Evolutionary conservation across 35 echinoderm and acorn worm genomes (phyloP).

Genomic region (Hemicentrotus pulcherrimus): DNA sequence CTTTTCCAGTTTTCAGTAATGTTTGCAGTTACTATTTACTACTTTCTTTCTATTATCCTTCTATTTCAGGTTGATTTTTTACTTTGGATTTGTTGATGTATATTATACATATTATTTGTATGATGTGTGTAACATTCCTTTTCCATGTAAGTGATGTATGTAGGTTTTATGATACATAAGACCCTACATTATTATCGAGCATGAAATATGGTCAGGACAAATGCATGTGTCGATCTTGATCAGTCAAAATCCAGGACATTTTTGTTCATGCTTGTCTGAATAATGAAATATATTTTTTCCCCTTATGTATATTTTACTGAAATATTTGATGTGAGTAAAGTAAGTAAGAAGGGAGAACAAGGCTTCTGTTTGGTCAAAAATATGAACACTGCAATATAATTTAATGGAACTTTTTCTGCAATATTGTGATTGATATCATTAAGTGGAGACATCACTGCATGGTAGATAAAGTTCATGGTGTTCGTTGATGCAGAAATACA

Average conservation of each 20-base stretch:
- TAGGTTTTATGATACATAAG: background rate
- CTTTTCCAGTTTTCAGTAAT: background rate
- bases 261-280: background rate
- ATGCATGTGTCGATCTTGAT: background rate
- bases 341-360: background rate
- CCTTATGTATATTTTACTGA: background rate
- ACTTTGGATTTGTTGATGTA: background rate
- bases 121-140: background rate
- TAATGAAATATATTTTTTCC: background rate
- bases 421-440: background rate
- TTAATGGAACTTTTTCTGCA: background rate
- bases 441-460: background rate
- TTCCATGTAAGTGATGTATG: background rate
- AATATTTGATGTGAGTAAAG: background rate
- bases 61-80: background rate
- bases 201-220: background rate
- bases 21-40: background rate
- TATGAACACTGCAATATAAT: background rate
- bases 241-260: background rate
- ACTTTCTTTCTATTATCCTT: background rate
- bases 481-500: slow-evolving; percentile 9
- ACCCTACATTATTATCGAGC: slow-evolving; percentile 1
- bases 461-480: background rate
- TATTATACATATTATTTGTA: background rate
- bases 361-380: background rate